A percentile compares a stretch with the other conserved stretches of the same genome.
These are phyloP conservation scores for Oreochromis grahami DNA, from an alignment of 2,797 vertebrate genomes.

Conservation along the genomic window DNA sequence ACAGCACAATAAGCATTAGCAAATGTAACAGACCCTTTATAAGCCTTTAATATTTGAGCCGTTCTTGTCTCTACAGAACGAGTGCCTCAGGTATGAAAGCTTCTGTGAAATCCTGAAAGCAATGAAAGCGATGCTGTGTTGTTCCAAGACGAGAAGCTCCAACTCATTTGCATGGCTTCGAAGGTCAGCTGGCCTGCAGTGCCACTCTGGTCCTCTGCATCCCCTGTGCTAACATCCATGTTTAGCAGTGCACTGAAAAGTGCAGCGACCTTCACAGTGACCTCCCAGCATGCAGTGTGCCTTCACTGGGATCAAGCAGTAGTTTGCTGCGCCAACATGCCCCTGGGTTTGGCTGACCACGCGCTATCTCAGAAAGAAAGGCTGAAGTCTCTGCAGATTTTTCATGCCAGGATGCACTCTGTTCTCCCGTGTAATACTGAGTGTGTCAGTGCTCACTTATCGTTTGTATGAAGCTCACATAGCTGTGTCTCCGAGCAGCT, in stretches of 20 bases:
- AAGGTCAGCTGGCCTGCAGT: neutral
- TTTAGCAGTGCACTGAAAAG: constrained; percentile 13
- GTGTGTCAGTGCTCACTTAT: constrained; percentile 14
- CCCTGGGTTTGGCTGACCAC: constrained; percentile 44
- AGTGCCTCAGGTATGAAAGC: neutral
- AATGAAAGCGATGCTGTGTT: neutral
- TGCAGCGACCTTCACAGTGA: constrained; percentile 55
- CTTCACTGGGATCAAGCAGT: constrained; percentile 10
- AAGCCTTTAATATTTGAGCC: neutral
- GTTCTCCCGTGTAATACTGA: neutral
- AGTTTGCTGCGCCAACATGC: constrained; percentile 24
- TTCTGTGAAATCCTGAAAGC: neutral
- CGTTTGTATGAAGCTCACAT: constrained; percentile 9
- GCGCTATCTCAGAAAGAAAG: constrained; percentile 32
- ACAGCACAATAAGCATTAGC: neutral
- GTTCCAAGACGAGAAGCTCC: neutral
- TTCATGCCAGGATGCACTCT: constrained; percentile 21
- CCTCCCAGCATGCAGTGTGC: constrained; percentile 44
- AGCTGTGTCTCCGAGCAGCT: constrained; percentile 4
- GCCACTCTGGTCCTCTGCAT: constrained; percentile 2
- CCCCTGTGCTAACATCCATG: constrained; percentile 13
- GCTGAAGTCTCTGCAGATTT: constrained; percentile 37
- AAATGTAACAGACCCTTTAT: neutral
- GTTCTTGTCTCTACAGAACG: neutral
- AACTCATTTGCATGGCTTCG: constrained; percentile 6